Conservation (phyloP, 1,140 invertebrate species). For the Drosophila willistoni region DNA sequence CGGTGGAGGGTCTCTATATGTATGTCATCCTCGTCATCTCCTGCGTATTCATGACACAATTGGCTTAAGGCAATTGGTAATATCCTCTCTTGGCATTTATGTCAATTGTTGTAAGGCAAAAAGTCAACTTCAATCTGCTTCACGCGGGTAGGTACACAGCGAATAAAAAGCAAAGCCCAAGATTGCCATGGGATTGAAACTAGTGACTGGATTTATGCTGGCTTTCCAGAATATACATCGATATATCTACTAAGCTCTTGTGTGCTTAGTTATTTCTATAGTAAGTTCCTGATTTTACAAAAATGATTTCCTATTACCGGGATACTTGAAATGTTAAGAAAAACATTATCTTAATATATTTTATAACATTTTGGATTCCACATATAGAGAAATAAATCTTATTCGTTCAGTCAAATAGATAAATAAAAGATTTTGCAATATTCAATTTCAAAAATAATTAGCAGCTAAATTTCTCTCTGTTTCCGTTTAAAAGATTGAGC, state of each 20-base stretch:
- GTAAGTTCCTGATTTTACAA: background rate
- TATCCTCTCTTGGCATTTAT: constrained; percentile 79
- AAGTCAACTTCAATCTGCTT: constrained; percentile 45
- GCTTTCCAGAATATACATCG: background rate
- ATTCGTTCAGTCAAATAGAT: no score
- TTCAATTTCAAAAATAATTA: no score
- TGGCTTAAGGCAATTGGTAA: constrained; percentile 79
- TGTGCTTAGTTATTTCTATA: constrained; percentile 1
- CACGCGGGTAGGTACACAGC: constrained; percentile 5
- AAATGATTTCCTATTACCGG: background rate
- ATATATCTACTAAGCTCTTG: constrained; percentile 9
- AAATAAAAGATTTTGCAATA: no score
- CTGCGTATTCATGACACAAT: constrained; percentile 77
- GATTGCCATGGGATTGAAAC: constrained; percentile 5
- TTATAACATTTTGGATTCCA: no score
- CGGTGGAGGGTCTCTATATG: constrained; percentile 5
- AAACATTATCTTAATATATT: no score
- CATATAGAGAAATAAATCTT: no score
- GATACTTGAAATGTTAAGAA: background rate
- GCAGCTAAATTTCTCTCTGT: no score
- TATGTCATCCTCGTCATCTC: constrained; percentile 37
- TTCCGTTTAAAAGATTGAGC: no score
- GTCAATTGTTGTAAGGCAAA: constrained; percentile 69
- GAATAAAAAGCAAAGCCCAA: background rate
- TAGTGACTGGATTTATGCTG: constrained; percentile 19